Conservation (phyloP, 23 tunicate genomes). For the Aplidium turbinatum region DNA sequence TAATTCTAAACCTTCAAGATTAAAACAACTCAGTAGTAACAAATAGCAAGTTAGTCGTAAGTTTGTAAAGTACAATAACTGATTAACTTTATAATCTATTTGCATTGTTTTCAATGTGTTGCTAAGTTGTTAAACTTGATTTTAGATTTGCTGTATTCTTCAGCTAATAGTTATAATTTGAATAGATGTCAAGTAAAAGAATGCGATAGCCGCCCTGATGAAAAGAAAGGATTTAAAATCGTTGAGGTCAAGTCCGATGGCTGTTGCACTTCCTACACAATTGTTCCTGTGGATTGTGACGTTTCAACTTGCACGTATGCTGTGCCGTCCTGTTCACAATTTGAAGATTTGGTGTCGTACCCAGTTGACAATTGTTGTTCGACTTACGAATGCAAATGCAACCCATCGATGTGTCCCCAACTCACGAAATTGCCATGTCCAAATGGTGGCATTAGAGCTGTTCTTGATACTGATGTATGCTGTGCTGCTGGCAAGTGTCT, state of each 20-base stretch:
- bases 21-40: no score
- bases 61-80: no score
- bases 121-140: no score
- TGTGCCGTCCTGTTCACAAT: conserved; percentile 44
- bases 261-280: conserved; percentile 51
- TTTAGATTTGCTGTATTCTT: not conserved
- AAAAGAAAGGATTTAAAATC: conserved; percentile 40
- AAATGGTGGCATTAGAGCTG: conserved; percentile 56
- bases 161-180: not conserved
- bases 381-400: conserved; percentile 84
- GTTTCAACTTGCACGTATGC: conserved; percentile 27
- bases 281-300: conserved; percentile 66
- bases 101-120: no score
- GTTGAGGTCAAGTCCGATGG: conserved; percentile 32
- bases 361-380: conserved; percentile 70
- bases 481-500: conserved; percentile 85
- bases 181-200: conserved; percentile 35
- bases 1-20: no score
- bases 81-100: no score
- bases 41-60: no score
- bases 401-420: conserved; percentile 65
- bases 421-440: conserved; percentile 76
- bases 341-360: conserved; percentile 66
- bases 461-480: conserved; percentile 67
- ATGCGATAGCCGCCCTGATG: conserved; percentile 49